Evolutionary conservation across 2,888 invertebrate genomes (phyloP), one percentile per base, ranked within the genome.

Genomic region (Parochlus steinenii): DNA sequence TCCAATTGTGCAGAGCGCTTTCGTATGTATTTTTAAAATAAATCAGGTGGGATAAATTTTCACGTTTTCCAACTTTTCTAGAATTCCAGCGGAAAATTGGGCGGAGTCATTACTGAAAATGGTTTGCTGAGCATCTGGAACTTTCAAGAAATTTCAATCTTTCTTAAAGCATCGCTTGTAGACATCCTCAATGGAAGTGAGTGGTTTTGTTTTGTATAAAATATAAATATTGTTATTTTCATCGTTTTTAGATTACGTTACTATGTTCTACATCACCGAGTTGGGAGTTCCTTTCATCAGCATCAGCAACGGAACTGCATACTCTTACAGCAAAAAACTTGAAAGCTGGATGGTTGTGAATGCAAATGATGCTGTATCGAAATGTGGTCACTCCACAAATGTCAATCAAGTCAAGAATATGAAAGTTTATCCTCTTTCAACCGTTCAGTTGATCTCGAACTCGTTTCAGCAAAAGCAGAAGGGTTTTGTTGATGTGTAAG

Each of bases 261-360:
- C 71, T 64, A 49, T 69, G 65, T 38, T 66, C 71, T 46, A 61
- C 54, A 44, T 57, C 50, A 47, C 78, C 10, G 74, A 81, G 41
- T 72, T 77, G 41, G 83, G 83, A 17, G 69, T 75, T 50, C 89
- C 90, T 0, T 66, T 89, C 51, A 65, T 93, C 42, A 71, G 80
- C n/a, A 66, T 92, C 22, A 78, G 76, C 20, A 85, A 79, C 51
- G 85, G 86, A 16, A 75, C 78, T 52, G 80, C 86, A 3, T 92
- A 80, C 50, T 75, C 83, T 39, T 92, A 79, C 54, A 77, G 79
- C 45, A 63, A 69, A 43, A 74, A 78, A 48, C 63, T 92, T 48
- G 70, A 70, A 47, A 65, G 76, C 5, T 78, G 82, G 89, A 43
- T 63, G 51, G 48, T 55, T 46, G 42, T 67, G 50, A 67, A 65